A percentile compares a stretch with the other conserved stretches of the same genome.
Evolutionary conservation across 2,797 vertebrate species (phyloP).

Genomic region (Schizopygopsis pylzovi): DNA sequence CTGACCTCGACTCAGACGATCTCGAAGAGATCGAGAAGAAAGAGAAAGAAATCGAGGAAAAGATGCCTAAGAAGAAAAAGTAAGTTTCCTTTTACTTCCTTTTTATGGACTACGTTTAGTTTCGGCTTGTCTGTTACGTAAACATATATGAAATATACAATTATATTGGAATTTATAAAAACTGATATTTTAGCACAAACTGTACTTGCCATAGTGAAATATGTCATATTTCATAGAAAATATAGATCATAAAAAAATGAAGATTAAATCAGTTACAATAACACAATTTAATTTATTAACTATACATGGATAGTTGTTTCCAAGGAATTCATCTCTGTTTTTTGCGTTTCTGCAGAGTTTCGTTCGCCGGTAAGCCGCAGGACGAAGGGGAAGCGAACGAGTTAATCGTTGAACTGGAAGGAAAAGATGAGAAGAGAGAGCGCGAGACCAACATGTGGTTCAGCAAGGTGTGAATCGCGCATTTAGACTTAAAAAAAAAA

Average conservation of each 20-base stretch:
- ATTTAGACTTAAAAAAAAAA: not conserved
- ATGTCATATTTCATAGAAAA: too few relatives aligned
- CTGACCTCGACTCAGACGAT: constrained; percentile 89
- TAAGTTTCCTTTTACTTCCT: too few relatives aligned
- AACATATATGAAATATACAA: too few relatives aligned
- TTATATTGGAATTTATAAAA: too few relatives aligned
- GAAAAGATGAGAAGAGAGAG: constrained; percentile 82
- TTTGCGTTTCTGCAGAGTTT: constrained; percentile 68
- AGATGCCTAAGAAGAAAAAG: constrained; percentile 68
- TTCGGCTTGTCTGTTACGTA: not conserved
- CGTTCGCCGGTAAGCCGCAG: constrained; percentile 65
- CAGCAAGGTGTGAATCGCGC: constrained; percentile 82
- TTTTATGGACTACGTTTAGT: not conserved
- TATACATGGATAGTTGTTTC: not conserved
- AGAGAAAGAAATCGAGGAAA: constrained; percentile 67
- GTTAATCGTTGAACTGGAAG: constrained; percentile 87
- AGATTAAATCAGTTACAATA: too few relatives aligned
- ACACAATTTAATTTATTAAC: too few relatives aligned
- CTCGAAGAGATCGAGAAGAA: constrained; percentile 80
- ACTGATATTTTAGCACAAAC: too few relatives aligned
- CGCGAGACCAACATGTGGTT: constrained; percentile 90
- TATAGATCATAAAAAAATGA: too few relatives aligned
- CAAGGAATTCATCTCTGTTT: not conserved
- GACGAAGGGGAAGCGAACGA: constrained; percentile 78
- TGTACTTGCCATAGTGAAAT: too few relatives aligned